These are phyloP conservation scores for Cossypha dichroa DNA, from an alignment of 2,797 vertebrate species.

Conservation along the genomic window DNA sequence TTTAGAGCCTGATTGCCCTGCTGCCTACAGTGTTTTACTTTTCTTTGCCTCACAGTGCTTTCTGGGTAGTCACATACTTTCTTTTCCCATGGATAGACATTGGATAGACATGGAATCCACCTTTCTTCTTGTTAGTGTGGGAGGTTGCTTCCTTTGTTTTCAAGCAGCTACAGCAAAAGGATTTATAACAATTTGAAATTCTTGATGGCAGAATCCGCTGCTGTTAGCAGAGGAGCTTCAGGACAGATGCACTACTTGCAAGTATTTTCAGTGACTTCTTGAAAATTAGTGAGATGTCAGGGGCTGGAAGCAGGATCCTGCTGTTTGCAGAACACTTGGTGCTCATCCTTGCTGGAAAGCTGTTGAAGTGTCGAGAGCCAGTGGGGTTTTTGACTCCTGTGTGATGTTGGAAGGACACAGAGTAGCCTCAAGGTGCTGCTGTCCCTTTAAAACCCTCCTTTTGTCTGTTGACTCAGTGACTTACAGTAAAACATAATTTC, in stretches of 20 bases:
- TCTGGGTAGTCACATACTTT: neutral
- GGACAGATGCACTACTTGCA: neutral
- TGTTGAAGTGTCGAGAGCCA: neutral
- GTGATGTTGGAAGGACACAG: neutral
- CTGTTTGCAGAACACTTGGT: neutral
- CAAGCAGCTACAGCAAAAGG: neutral
- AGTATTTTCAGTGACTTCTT: neutral
- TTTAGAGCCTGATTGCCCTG: neutral
- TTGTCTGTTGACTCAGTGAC: neutral
- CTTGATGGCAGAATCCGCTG: neutral
- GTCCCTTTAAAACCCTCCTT: conserved; percentile 42
- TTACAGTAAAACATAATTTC: conserved; percentile 10
- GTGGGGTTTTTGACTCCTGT: neutral
- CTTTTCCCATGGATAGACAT: neutral
- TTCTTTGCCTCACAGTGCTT: neutral
- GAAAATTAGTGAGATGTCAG: neutral
- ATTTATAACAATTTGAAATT: neutral
- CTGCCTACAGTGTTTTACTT: neutral
- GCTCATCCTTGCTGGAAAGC: neutral
- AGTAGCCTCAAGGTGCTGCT: conserved; percentile 28
- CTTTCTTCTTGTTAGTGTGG: neutral
- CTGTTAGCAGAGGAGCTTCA: neutral
- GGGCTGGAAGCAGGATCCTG: neutral
- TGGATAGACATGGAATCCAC: neutral
- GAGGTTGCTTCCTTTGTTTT: neutral